A percentile compares a stretch with the other conserved stretches of the same genome.
These are phyloP conservation scores for Syngnathus floridae DNA, from an alignment of 2,113 vertebrate genomes.

Conservation along the genomic window DNA sequence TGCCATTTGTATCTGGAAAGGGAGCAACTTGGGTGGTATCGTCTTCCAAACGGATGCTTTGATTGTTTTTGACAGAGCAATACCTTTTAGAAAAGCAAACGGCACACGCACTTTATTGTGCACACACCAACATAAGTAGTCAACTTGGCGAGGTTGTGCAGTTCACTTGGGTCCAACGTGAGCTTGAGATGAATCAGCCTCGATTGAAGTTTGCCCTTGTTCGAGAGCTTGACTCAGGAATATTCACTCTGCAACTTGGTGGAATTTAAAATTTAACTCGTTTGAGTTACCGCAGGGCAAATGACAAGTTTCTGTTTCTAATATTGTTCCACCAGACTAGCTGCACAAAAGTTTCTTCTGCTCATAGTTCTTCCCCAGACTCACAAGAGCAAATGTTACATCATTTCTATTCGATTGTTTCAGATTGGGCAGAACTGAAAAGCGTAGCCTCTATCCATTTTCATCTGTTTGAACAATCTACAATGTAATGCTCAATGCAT, in stretches of 20 bases:
- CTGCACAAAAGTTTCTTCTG: slow-evolving; percentile 8
- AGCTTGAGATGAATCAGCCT: no score
- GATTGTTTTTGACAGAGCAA: slow-evolving; percentile 23
- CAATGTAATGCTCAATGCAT: slow-evolving; percentile 45
- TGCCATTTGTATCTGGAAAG: slow-evolving; percentile 32
- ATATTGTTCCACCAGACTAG: neutral
- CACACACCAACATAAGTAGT: neutral
- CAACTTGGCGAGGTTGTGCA: neutral
- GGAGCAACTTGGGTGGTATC: slow-evolving; percentile 11
- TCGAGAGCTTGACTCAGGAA: neutral
- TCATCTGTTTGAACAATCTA: slow-evolving; percentile 61
- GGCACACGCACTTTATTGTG: neutral
- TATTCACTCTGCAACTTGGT: neutral
- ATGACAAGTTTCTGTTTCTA: neutral
- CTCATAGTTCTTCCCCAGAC: slow-evolving; percentile 31
- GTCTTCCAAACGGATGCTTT: slow-evolving; percentile 15
- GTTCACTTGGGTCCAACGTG: neutral
- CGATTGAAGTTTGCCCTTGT: neutral
- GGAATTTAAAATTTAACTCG: neutral
- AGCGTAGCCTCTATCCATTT: slow-evolving; percentile 11
- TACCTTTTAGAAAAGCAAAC: slow-evolving; percentile 9
- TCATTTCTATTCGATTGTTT: slow-evolving; percentile 38
- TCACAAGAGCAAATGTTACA: slow-evolving; percentile 42
- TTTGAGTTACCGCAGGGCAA: neutral
- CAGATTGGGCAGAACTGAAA: slow-evolving; percentile 40